Percentiles rank a stretch among this genome's conserved stretches.
phyloP scores from a whole-genome alignment of 2,113 vertebrate species.

The Proteles cristata region DNA sequence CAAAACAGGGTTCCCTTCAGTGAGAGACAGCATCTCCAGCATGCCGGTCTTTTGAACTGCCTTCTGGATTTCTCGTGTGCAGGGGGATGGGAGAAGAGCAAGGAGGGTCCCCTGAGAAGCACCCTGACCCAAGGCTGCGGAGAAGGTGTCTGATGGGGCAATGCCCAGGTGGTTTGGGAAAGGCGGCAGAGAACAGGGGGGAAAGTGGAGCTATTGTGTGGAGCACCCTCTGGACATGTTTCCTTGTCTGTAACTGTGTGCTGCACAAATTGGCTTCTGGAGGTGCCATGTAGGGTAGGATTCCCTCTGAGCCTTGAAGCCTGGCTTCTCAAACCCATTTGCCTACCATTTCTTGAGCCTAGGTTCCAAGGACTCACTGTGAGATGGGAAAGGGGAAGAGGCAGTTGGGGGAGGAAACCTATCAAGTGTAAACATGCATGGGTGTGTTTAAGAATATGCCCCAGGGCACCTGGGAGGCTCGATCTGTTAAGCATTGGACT shows the following conservation, averaged over 20 bases:
- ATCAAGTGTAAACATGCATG: neutral
- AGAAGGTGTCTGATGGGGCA: neutral
- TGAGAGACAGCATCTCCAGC: neutral
- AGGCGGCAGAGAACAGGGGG: neutral
- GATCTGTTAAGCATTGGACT: no score
- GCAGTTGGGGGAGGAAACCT: neutral
- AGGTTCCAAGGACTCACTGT: neutral
- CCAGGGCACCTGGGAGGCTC: no score
- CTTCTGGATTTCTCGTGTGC: neutral
- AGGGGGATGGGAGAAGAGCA: accelerated
- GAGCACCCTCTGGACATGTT: neutral
- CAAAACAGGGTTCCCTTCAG: neutral
- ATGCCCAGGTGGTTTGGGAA: neutral
- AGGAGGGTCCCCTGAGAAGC: neutral
- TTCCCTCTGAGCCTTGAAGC: neutral
- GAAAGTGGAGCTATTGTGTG: neutral
- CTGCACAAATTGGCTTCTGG: neutral
- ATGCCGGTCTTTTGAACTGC: no score
- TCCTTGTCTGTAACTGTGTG: neutral
- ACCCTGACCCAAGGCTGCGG: neutral
- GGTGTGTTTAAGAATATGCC: neutral
- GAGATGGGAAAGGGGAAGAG: neutral
- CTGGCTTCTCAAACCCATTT: neutral
- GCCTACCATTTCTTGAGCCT: neutral
- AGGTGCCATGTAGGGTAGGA: neutral